These are phyloP conservation scores for Amphiduros pacificus DNA, from an alignment of 2,888 invertebrate genomes.

Conservation along the genomic window DNA sequence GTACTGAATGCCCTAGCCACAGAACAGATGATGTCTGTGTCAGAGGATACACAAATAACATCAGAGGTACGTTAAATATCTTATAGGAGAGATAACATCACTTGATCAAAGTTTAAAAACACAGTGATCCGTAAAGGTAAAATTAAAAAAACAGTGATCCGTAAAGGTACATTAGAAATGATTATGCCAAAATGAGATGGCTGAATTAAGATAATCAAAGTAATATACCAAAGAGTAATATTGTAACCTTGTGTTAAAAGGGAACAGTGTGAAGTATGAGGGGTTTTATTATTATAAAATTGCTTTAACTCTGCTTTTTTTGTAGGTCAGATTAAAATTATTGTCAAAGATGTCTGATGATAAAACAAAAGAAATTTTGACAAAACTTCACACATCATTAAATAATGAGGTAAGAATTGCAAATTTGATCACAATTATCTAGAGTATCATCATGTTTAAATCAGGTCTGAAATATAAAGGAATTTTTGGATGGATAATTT, in stretches of 20 bases:
- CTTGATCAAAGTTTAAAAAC: no score
- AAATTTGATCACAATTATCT: no score
- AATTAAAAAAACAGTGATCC: no score
- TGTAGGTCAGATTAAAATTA: slow-evolving; percentile 61
- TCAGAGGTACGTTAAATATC: slow-evolving; percentile 55
- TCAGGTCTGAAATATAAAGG: background rate
- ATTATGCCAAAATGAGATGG: background rate
- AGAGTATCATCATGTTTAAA: background rate
- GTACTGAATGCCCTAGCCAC: slow-evolving; percentile 75
- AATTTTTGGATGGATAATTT: background rate
- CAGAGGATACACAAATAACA: slow-evolving; percentile 46
- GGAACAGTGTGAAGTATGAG: no score
- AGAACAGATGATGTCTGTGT: slow-evolving; percentile 51
- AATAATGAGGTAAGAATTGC: slow-evolving; percentile 15
- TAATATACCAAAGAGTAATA: background rate
- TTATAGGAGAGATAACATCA: background rate
- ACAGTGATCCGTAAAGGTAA: no score
- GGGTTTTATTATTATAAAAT: background rate
- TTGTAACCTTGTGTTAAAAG: no score
- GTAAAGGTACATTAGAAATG: background rate
- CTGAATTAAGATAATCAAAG: background rate
- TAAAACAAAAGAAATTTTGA: slow-evolving; percentile 68
- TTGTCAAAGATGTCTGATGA: slow-evolving; percentile 66
- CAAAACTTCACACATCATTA: slow-evolving; percentile 42
- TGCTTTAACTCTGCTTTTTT: background rate